Conservation (phyloP, 1,140 invertebrate species). For the Conus betulinus region DNA sequence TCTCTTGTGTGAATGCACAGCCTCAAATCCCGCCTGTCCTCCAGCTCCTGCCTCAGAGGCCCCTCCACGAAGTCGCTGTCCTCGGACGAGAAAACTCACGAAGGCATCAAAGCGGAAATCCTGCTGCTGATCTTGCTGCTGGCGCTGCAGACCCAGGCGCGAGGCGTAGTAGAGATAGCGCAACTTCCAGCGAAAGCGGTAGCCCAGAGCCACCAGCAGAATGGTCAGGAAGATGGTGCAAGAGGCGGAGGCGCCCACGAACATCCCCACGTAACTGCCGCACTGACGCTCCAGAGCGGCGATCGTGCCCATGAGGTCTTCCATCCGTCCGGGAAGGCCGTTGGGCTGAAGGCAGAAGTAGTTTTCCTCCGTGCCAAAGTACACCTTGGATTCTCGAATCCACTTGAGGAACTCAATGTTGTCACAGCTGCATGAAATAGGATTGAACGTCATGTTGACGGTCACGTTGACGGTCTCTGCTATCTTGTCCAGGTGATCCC, state of each 20-base stretch:
- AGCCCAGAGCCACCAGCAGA: constrained; percentile 38
- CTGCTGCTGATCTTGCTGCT: not conserved
- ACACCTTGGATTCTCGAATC: constrained; percentile 33
- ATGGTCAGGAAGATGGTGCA: constrained; percentile 31
- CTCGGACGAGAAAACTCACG: constrained; percentile 55
- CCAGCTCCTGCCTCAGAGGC: constrained; percentile 45
- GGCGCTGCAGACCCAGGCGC: constrained; percentile 37
- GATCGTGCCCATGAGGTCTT: constrained; percentile 28
- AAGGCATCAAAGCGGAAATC: constrained; percentile 56
- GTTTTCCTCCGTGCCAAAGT: constrained; percentile 11
- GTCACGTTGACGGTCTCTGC: constrained; percentile 5
- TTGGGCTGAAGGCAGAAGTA: constrained; percentile 41
- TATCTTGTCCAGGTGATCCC: constrained; percentile 18
- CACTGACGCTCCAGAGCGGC: constrained; percentile 43
- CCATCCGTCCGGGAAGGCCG: not conserved
- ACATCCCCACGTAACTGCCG: constrained; percentile 24
- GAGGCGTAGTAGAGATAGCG: constrained; percentile 59
- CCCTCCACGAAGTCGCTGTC: constrained; percentile 45
- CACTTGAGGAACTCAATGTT: constrained; percentile 50
- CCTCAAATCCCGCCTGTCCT: constrained; percentile 40
- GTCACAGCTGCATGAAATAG: constrained; percentile 48
- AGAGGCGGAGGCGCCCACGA: constrained; percentile 9
- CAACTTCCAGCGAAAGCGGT: constrained; percentile 57
- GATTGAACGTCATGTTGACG: constrained; percentile 42
- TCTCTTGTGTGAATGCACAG: constrained; percentile 62